Evolutionary conservation across 2,888 invertebrate species (phyloP).

Genomic region (Drosophila anomalata): DNA sequence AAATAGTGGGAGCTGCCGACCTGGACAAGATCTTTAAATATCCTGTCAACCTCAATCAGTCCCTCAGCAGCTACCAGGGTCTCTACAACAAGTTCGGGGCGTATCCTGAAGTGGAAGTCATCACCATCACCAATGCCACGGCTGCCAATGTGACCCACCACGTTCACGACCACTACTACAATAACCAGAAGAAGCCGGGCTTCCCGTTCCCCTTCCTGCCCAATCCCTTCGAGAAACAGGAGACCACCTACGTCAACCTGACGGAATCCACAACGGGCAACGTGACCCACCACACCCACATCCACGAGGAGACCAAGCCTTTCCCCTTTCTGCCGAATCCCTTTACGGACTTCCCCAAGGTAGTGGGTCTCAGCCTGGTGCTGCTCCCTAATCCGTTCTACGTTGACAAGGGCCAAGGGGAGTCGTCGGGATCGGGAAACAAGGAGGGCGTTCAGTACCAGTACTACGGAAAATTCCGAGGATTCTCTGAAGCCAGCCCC

Average conservation of each 20-base stretch:
- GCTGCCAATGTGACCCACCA: conserved; percentile 28
- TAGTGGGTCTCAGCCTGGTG: conserved; percentile 19
- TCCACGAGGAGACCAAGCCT: conserved; percentile 29
- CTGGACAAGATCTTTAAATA: conserved; percentile 42
- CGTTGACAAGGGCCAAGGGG: conserved; percentile 17
- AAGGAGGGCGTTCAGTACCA: background rate
- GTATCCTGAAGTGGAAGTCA: conserved; percentile 8
- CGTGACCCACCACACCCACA: conserved; percentile 24
- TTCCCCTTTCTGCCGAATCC: conserved; percentile 60
- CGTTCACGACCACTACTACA: conserved; percentile 29
- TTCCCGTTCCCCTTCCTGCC: conserved; percentile 34
- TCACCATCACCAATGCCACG: conserved; percentile 13
- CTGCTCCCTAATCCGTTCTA: conserved; percentile 42
- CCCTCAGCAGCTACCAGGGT: background rate
- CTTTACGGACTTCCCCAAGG: conserved; percentile 40
- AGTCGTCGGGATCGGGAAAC: background rate
- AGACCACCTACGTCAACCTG: conserved; percentile 6
- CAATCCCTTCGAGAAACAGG: conserved; percentile 35
- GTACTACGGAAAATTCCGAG: conserved; percentile 29
- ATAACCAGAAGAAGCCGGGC: conserved; percentile 37
- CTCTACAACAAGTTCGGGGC: conserved; percentile 16
- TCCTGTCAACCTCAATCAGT: conserved; percentile 6
- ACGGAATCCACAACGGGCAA: conserved; percentile 11
- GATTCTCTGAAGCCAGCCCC: conserved; percentile 19
- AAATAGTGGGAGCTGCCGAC: conserved; percentile 4